phyloP scores from a whole-genome alignment of 1,140 invertebrate species.

The Aphaenogaster ashmeadi region DNA sequence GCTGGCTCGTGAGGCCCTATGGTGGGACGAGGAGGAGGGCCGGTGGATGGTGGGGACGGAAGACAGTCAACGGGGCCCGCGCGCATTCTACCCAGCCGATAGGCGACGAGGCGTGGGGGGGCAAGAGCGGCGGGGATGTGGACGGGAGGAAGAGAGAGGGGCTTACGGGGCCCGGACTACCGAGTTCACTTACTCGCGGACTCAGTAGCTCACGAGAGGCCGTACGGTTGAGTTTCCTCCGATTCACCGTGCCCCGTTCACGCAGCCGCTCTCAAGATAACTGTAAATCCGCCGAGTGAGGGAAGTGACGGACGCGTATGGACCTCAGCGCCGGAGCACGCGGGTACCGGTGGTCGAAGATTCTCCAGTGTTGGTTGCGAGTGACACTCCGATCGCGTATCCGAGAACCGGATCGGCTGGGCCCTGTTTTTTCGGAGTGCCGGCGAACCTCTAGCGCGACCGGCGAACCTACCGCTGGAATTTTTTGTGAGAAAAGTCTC shows the following conservation, averaged over 20 bases:
- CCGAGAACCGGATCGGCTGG: background rate
- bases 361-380: background rate
- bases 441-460: background rate
- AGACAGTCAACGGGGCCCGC: conserved; percentile 52
- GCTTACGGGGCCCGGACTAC: conserved; percentile 79
- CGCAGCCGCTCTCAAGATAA: conserved; percentile 69
- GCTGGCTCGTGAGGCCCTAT: conserved; percentile 22
- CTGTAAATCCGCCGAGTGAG: conserved; percentile 77
- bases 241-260: conserved; percentile 38
- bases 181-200: conserved; percentile 75
- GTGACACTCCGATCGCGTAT: background rate
- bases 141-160: conserved; percentile 60
- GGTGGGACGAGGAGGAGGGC: conserved; percentile 58
- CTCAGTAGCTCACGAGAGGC: conserved; percentile 84
- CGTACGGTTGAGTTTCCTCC: conserved; percentile 51
- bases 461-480: background rate
- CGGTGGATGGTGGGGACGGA: conserved; percentile 39
- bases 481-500: background rate
- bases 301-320: conserved; percentile 30
- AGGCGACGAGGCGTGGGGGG: background rate
- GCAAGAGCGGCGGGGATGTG: background rate
- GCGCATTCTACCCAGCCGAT: conserved; percentile 19
- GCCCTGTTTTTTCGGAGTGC: background rate
- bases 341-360: background rate
- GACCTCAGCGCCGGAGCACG: background rate